Evolutionary conservation across 2,888 invertebrate species (phyloP).

Genomic region (Protula sp.): DNA sequence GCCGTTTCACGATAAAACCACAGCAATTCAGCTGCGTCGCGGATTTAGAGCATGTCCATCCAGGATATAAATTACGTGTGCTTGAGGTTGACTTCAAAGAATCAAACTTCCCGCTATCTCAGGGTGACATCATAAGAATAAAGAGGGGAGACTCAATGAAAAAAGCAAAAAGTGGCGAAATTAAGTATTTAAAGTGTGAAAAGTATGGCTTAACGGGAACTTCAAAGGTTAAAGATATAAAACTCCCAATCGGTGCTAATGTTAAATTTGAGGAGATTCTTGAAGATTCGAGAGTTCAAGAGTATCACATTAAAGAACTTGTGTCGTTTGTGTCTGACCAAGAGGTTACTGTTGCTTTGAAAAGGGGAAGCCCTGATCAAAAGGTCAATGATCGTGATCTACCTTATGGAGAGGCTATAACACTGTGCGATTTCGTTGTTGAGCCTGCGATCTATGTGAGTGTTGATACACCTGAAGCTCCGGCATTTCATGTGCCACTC

Average conservation of each 20-base stretch:
- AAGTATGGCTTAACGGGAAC: slow-evolving; percentile 11
- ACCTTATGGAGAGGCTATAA: slow-evolving; percentile 13
- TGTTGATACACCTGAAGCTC: slow-evolving; percentile 18
- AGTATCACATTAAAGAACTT: slow-evolving; percentile 19
- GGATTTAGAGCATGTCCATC: slow-evolving; percentile 16
- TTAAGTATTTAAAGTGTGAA: slow-evolving; percentile 12
- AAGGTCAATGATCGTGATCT: slow-evolving; percentile 14
- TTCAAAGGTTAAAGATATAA: slow-evolving; percentile 6
- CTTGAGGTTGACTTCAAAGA: slow-evolving; percentile 5
- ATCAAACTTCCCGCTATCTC: slow-evolving; percentile 2
- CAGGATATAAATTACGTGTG: slow-evolving; percentile 17
- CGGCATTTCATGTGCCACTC: slow-evolving; percentile 27
- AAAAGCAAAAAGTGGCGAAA: slow-evolving; percentile 1
- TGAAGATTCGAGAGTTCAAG: slow-evolving; percentile 8
- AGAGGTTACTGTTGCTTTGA: slow-evolving; percentile 19
- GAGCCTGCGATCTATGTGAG: slow-evolving; percentile 26
- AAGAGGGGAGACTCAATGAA: slow-evolving; percentile 9
- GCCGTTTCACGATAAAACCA: slow-evolving; percentile 17
- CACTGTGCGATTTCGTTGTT: slow-evolving; percentile 18
- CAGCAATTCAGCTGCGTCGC: slow-evolving; percentile 16
- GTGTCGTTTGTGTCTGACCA: slow-evolving; percentile 15
- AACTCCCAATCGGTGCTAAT: slow-evolving; percentile 11
- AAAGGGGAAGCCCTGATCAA: slow-evolving; percentile 16
- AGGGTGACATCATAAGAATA: slow-evolving; percentile 19
- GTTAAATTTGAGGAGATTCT: slow-evolving; percentile 23